phyloP scores from a whole-genome alignment of 1,140 invertebrate genomes.

The Heliconius eleuchia region DNA sequence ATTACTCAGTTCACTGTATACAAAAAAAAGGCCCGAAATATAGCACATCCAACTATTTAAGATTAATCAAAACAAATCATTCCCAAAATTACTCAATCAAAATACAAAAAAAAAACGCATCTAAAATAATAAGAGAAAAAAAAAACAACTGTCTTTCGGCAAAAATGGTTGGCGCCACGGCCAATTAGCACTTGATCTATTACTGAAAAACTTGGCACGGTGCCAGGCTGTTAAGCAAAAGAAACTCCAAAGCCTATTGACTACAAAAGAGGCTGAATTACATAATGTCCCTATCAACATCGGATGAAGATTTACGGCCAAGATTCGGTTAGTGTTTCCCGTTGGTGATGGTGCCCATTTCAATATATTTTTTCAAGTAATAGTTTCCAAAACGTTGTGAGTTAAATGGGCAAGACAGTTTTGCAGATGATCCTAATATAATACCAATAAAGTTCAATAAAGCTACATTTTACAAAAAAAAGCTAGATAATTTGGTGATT shows the following conservation, averaged over 20 bases:
- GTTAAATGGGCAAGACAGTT: background rate
- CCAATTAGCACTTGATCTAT: constrained; percentile 30
- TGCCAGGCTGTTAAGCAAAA: constrained; percentile 16
- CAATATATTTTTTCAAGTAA: background rate
- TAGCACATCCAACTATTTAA: too few relatives aligned
- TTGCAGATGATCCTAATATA: background rate
- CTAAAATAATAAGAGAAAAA: background rate
- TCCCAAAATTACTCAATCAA: background rate
- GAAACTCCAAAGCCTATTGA: constrained; percentile 23
- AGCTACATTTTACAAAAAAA: too few relatives aligned
- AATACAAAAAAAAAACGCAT: background rate
- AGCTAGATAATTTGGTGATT: too few relatives aligned
- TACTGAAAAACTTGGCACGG: constrained; percentile 12
- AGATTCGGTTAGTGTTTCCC: background rate
- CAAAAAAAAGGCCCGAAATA: too few relatives aligned
- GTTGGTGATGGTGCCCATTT: background rate
- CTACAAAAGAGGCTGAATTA: constrained; percentile 24
- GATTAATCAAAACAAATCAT: background rate
- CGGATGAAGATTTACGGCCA: background rate
- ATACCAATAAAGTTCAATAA: too few relatives aligned
- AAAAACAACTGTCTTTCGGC: constrained; percentile 5
- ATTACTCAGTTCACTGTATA: too few relatives aligned
- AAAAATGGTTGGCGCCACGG: constrained; percentile 19
- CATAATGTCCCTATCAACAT: constrained; percentile 11
- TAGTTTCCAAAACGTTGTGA: background rate